Conservation (phyloP, 2,113 vertebrate genomes). For the Lepus europaeus region DNA sequence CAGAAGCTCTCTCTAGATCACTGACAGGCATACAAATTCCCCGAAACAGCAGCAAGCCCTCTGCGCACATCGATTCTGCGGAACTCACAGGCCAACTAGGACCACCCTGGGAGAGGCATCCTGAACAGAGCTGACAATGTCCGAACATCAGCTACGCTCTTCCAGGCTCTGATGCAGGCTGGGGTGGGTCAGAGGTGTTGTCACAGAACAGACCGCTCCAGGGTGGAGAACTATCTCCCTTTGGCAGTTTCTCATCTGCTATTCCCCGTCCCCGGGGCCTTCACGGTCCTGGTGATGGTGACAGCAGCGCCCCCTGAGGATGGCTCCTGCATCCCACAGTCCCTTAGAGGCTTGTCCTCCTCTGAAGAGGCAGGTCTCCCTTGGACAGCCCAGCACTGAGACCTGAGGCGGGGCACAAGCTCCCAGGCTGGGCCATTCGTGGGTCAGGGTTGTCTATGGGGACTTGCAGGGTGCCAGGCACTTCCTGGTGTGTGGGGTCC, state of each 20-base stretch:
- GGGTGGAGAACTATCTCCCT: neutral
- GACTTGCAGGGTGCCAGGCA: neutral
- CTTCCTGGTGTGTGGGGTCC: neutral
- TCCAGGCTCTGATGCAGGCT: rapidly evolving
- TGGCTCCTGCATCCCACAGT: neutral
- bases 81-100: neutral
- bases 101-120: neutral
- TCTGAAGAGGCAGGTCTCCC: rapidly evolving
- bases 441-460: too few relatives aligned
- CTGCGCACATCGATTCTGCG: neutral
- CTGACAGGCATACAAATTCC: neutral
- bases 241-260: neutral
- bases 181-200: rapidly evolving
- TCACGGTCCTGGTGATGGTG: neutral
- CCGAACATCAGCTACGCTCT: neutral
- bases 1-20: conserved; percentile 4
- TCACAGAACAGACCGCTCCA: rapidly evolving
- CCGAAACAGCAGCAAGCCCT: neutral
- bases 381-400: neutral
- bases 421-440: neutral
- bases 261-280: too few relatives aligned
- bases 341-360: neutral
- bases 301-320: too few relatives aligned
- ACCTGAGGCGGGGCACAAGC: neutral
- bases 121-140: too few relatives aligned